Base-by-base conservation (phyloP, 2,113 vertebrate species). In the Labeo catla region DNA sequence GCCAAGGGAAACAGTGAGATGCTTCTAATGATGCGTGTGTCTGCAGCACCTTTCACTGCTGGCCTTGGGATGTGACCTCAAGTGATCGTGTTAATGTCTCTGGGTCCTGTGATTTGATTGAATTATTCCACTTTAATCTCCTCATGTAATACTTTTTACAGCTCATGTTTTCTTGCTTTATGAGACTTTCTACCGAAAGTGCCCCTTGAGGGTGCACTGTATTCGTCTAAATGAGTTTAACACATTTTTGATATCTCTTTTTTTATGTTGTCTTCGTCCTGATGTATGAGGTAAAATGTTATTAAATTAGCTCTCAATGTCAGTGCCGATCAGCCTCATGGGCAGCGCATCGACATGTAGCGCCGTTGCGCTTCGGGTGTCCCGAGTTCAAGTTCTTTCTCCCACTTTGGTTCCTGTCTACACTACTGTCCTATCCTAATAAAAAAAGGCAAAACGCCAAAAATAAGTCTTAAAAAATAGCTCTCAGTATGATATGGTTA, bases 1-100 rank as follows among this genome's bases (percentile, higher is more conserved):
- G 80, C 89, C 87, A 89, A 74, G 87, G 89, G 86, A 89, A 84
- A 86, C 88, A 79, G 66, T 80, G 45, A 23, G 70, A 76, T 73
- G 68, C 79, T 82, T 47, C 57, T 49, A 76, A 76, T 76, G 70
- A 63, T 61, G 52, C 0, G 54, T 83, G 76, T 59, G 81, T 59
- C 80, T 84, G 61, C 54, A 84, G 81, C 70, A 87, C 81, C 76
- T 89, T 84, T 70, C 39, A 50, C 68, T 70, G 49, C 73, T 80
- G 80, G 10, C 57, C 73, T 76, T 81, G 68, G 59, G 81, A 84
- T 85, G 47, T 85, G 85, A 88, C 87, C 87, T 83, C 79, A 68
- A 43, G 34, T 43, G 57, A 43, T 36, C 39, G 19, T 43, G 21
- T 73, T 12, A 43, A 68, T 74, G 19, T 65, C 28, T 73, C 81